Percentiles rank a stretch among this genome's conserved stretches.
Evolutionary conservation across 2,113 vertebrate species (phyloP).

Genomic region (Pristiophorus japonicus): DNA sequence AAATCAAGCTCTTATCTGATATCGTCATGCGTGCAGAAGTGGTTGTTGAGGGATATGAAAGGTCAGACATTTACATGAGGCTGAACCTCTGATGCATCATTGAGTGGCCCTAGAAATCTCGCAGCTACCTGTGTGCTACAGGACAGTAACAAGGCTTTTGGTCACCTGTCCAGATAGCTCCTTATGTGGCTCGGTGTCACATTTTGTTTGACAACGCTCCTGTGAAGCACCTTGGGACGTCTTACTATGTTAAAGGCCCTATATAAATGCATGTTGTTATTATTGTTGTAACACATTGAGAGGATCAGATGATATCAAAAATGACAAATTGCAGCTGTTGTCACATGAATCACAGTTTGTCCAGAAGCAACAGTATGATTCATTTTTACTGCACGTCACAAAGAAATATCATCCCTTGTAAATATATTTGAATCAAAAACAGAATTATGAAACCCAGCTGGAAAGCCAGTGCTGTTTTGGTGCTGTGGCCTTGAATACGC

Average conservation of each 20-base stretch:
- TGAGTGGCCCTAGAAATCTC: background rate
- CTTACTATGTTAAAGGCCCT: background rate
- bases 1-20: background rate
- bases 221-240: background rate
- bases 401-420: background rate
- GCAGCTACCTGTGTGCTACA: background rate
- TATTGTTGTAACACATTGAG: background rate
- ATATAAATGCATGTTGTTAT: background rate
- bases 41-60: background rate
- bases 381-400: background rate
- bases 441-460: slow-evolving; percentile 16
- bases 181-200: background rate
- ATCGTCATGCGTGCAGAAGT: background rate
- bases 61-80: background rate
- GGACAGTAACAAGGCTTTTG: background rate
- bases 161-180: background rate
- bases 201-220: background rate
- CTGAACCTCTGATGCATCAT: background rate
- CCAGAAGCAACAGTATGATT: background rate
- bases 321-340: background rate
- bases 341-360: background rate
- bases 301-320: background rate
- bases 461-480: background rate
- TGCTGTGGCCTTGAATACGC: background rate
- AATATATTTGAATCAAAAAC: background rate